Conservation (phyloP, 2,113 vertebrate genomes). For the Donacobius atricapilla region DNA sequence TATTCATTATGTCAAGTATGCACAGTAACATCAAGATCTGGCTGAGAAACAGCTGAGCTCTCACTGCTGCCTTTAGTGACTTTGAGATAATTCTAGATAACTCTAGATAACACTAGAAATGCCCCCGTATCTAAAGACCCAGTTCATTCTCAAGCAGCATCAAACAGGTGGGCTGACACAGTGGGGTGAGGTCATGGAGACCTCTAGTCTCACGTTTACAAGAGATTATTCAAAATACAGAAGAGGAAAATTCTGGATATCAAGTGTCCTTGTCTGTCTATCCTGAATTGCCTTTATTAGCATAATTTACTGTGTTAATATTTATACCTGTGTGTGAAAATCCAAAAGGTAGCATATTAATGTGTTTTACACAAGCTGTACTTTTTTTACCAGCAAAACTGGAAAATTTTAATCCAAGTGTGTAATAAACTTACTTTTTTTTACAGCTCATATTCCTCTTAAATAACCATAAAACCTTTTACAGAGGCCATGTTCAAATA, state of each 20-base stretch:
- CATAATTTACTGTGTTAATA: background rate
- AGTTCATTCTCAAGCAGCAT: background rate
- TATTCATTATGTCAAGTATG: background rate
- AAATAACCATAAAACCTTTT: background rate
- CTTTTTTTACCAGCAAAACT: background rate
- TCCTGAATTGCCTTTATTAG: background rate
- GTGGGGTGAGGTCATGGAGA: background rate
- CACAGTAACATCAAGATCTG: background rate
- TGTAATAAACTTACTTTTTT: background rate
- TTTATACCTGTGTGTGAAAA: background rate
- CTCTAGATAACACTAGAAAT: background rate
- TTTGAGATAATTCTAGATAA: background rate
- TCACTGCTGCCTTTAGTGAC: background rate
- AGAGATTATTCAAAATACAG: background rate
- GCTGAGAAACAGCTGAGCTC: background rate
- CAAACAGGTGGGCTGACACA: background rate
- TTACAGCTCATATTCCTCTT: background rate
- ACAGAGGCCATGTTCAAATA: background rate
- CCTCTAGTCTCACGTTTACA: background rate
- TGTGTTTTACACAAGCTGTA: background rate
- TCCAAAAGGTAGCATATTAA: background rate
- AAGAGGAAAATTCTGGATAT: background rate
- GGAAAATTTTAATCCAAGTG: background rate
- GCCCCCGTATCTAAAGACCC: background rate
- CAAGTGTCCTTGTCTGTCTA: background rate